Evolutionary conservation across 2,113 vertebrate genomes (phyloP).

Genomic region (Pseudolaguvia tuberculata): DNA sequence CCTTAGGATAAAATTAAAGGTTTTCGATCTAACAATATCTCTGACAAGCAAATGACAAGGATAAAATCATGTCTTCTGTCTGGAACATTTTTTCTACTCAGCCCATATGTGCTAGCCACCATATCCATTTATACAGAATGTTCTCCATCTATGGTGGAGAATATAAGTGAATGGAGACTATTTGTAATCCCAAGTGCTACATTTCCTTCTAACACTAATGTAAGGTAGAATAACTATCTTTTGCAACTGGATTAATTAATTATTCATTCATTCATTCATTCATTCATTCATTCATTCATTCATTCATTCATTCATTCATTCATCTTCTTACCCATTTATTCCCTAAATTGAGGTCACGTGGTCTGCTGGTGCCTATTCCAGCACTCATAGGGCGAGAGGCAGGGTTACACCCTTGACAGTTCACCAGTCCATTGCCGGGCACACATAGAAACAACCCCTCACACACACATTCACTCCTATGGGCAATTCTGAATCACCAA

Average conservation of each 20-base stretch:
- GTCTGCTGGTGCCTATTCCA: no score
- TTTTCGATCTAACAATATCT: not conserved
- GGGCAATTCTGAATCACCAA: no score
- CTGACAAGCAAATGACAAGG: not conserved
- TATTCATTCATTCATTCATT: no score
- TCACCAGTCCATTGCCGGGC: no score
- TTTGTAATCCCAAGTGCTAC: not conserved
- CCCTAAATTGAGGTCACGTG: no score
- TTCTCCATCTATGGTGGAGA: not conserved
- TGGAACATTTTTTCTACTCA: slow-evolving; percentile 13
- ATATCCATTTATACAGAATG: not conserved
- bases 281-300: no score
- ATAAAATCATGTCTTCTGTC: slow-evolving; percentile 17
- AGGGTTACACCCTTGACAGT: no score
- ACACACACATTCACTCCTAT: no score
- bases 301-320: no score
- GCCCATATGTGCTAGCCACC: not conserved
- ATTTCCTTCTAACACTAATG: not conserved
- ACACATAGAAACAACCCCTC: no score
- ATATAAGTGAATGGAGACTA: not conserved
- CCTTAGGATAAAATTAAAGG: not conserved
- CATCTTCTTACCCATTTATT: no score
- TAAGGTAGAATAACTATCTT: not conserved
- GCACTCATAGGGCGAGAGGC: no score
- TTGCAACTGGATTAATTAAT: slow-evolving; percentile 5